These are phyloP conservation scores for Chaenodraco wilsoni DNA, from an alignment of 2,797 vertebrate genomes.

Conservation along the genomic window DNA sequence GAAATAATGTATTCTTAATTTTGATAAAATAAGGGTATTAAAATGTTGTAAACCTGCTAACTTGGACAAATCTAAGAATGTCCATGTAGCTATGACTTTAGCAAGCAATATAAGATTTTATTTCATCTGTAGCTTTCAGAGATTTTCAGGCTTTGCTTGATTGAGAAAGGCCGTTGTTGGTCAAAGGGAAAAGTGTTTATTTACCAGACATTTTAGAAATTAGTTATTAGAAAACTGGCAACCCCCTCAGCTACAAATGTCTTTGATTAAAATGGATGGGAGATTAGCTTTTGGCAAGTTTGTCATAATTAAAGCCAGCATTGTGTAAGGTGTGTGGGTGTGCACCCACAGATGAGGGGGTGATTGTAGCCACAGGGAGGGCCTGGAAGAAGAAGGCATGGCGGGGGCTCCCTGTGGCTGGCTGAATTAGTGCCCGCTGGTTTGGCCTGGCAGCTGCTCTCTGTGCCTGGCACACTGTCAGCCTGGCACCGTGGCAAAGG, in stretches of 20 bases:
- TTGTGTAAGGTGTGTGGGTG: conserved; percentile 46
- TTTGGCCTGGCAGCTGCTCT: conserved; percentile 84
- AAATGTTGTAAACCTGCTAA: background rate
- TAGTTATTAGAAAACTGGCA: conserved; percentile 69
- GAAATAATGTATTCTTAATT: background rate
- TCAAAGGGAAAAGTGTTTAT: conserved; percentile 45
- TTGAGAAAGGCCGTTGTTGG: conserved; percentile 38
- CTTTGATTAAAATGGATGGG: conserved; percentile 78
- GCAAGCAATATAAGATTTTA: conserved; percentile 13
- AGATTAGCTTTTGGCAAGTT: conserved; percentile 78
- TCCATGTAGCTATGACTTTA: background rate
- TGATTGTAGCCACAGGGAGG: conserved; percentile 72
- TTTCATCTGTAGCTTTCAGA: conserved; percentile 26
- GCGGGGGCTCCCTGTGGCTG: conserved; percentile 79
- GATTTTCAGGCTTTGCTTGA: conserved; percentile 43
- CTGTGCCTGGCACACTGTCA: conserved; percentile 81
- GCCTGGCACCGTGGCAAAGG: conserved; percentile 64
- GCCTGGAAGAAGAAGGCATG: conserved; percentile 69
- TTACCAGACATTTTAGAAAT: conserved; percentile 55
- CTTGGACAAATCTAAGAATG: background rate
- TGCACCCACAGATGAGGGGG: conserved; percentile 52
- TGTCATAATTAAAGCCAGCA: conserved; percentile 77
- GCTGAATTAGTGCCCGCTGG: conserved; percentile 85
- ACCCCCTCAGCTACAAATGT: conserved; percentile 67
- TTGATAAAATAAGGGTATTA: background rate